Evolutionary conservation across 2,797 vertebrate genomes (phyloP).

Genomic region (Pangasius krempfi): DNA sequence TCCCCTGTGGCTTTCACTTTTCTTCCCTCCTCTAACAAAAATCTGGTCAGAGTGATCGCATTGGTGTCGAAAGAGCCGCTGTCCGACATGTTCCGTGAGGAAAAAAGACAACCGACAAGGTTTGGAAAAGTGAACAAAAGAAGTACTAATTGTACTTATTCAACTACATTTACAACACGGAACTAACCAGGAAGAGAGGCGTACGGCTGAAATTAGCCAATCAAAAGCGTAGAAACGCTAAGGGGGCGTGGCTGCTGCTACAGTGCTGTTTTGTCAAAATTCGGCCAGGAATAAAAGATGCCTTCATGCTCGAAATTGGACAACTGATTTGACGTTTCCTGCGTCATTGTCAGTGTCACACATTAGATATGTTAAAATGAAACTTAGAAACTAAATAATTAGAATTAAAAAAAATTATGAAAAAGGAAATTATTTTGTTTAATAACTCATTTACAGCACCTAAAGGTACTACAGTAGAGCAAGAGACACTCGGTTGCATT

Average conservation of each 20-base stretch:
- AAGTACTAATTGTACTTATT: too few species aligned
- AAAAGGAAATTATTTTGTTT: not conserved
- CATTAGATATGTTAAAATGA: too few species aligned
- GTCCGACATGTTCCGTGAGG: conserved; percentile 80
- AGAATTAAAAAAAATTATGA: not conserved
- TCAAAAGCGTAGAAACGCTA: not conserved
- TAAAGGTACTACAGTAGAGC: not conserved
- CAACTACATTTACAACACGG: conserved; percentile 7
- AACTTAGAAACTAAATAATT: not conserved
- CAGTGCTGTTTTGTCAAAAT: not conserved
- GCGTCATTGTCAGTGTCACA: not conserved
- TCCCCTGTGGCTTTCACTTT: conserved; percentile 86
- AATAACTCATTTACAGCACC: not conserved
- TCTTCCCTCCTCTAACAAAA: conserved; percentile 89
- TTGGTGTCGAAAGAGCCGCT: conserved; percentile 87
- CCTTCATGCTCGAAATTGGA: not conserved
- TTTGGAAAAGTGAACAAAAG: not conserved
- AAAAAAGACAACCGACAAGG: not conserved
- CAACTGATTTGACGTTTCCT: not conserved
- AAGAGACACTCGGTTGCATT: not conserved
- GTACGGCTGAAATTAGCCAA: not conserved
- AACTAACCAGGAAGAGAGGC: not conserved
- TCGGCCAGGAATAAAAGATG: not conserved
- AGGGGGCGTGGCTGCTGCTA: not conserved
- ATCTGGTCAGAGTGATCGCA: conserved; percentile 90